phyloP scores from a whole-genome alignment of 1,140 invertebrate species.

The Drosophila saltans region DNA sequence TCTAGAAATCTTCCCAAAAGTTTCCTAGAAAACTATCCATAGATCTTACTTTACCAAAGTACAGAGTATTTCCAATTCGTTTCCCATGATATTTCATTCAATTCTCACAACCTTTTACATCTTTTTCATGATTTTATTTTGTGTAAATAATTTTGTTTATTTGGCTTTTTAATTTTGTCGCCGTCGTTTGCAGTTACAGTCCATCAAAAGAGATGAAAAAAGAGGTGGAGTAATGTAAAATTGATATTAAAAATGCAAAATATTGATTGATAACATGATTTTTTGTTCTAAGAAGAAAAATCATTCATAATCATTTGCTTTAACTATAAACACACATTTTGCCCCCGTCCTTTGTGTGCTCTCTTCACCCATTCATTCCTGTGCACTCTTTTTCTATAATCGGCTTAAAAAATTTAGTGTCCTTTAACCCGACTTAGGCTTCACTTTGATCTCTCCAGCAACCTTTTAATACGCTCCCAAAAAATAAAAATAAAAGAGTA shows the following conservation, averaged over 20 bases:
- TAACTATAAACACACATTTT: not conserved
- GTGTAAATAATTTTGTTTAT: conserved; percentile 10
- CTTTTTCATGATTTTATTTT: conserved; percentile 25
- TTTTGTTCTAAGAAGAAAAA: not conserved
- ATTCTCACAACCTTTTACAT: conserved; percentile 18
- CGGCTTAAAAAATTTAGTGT: conserved; percentile 13
- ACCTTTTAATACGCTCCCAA: conserved; percentile 20
- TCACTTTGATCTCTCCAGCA: conserved; percentile 25
- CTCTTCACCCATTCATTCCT: not conserved
- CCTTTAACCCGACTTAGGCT: conserved; percentile 13
- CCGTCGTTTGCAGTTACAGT: conserved; percentile 37
- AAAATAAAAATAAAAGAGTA: not conserved
- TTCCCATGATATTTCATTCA: conserved; percentile 26
- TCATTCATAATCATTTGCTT: not conserved
- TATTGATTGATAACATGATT: not conserved
- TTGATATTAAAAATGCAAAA: not conserved
- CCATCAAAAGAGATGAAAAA: conserved; percentile 33
- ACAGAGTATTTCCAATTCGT: not conserved
- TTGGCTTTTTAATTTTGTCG: conserved; percentile 45
- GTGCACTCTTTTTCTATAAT: conserved; percentile 9
- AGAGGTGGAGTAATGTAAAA: not conserved
- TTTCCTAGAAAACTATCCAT: no score
- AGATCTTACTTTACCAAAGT: not conserved
- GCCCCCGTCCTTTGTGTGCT: no score
- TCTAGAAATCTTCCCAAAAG: no score